A percentile compares a stretch with the other conserved stretches of the same genome.
Evolutionary conservation across 2,797 vertebrate genomes (phyloP).

Genomic region (Coreius guichenoti): DNA sequence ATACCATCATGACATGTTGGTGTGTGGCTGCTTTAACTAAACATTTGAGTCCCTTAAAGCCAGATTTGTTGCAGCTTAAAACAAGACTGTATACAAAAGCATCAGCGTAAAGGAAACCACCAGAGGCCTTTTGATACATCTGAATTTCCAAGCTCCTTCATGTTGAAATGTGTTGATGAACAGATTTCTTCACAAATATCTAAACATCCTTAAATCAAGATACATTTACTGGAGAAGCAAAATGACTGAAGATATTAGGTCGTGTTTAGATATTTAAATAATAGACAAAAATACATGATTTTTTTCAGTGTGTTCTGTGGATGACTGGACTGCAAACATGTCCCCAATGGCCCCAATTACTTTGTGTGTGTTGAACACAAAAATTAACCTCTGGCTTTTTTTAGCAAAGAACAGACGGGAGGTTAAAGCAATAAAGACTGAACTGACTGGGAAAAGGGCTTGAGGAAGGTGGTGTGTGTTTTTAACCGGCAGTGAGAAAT

Average conservation of each 20-base stretch:
- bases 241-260: background rate
- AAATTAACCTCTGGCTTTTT: background rate
- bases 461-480: background rate
- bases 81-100: background rate
- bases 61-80: background rate
- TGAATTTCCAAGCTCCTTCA: background rate
- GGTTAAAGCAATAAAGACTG: background rate
- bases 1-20: background rate
- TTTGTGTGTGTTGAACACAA: background rate
- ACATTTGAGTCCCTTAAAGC: background rate
- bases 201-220: background rate
- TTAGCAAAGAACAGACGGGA: background rate
- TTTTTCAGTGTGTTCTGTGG: background rate
- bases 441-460: background rate
- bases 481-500: slow-evolving; percentile 72
- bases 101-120: background rate
- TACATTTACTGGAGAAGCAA: background rate
- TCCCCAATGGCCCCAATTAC: background rate
- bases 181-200: background rate
- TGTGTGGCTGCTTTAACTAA: background rate
- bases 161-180: background rate
- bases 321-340: background rate
- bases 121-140: too few species aligned
- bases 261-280: background rate
- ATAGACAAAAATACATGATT: background rate